Evolutionary conservation across 2,113 vertebrate genomes (phyloP).

Genomic region (Sterrhoptilus dennistouni): DNA sequence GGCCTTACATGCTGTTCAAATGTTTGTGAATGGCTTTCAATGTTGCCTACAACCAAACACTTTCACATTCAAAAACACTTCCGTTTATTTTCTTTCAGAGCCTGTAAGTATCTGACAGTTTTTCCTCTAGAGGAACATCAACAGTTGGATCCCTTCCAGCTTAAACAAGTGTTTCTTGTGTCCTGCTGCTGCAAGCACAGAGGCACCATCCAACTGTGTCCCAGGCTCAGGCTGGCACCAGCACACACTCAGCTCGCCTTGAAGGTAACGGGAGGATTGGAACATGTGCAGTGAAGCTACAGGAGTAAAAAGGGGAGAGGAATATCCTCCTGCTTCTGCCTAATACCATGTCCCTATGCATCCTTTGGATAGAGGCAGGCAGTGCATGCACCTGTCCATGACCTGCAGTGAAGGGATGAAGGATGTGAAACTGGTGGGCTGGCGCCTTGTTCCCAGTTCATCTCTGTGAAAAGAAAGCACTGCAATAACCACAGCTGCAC

Average conservation of each 20-base stretch:
- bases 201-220: fast-evolving
- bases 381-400: fast-evolving
- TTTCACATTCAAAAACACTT: neutral
- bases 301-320: neutral
- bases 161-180: neutral
- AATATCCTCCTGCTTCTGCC: neutral
- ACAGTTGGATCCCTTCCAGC: neutral
- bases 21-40: neutral
- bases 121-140: neutral
- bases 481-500: neutral
- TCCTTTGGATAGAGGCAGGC: neutral
- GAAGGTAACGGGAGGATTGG: fast-evolving
- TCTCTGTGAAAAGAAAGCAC: neutral
- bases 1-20: neutral
- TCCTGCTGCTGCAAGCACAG: neutral
- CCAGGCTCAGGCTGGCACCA: neutral
- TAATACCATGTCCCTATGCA: fast-evolving
- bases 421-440: neutral
- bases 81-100: neutral
- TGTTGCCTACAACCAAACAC: neutral
- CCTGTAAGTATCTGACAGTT: neutral
- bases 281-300: fast-evolving
- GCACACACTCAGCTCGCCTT: fast-evolving
- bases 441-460: neutral
- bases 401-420: neutral